Percentiles rank a stretch among this genome's conserved stretches.
Evolutionary conservation across 2,888 invertebrate genomes (phyloP).

Genomic region (Prosopocoilus inquinatus): DNA sequence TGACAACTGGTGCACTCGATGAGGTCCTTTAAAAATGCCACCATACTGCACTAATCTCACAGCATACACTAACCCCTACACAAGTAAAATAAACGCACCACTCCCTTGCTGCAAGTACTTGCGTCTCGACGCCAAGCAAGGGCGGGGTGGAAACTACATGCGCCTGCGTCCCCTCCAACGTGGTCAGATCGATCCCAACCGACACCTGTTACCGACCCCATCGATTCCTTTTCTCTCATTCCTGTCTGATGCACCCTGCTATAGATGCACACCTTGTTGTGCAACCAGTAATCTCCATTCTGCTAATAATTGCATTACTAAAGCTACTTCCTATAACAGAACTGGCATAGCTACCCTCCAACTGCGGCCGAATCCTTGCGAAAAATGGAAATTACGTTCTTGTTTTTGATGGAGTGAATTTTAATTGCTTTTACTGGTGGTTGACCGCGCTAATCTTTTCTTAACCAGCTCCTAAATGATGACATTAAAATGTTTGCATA

Average conservation of each 20-base stretch:
- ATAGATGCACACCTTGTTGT: slow-evolving; percentile 21
- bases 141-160: slow-evolving; percentile 38
- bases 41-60: not conserved
- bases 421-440: too few relatives aligned
- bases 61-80: slow-evolving; percentile 23
- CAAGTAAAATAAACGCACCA: slow-evolving; percentile 39
- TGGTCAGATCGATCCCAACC: slow-evolving; percentile 46
- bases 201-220: slow-evolving; percentile 50
- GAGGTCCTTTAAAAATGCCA: not conserved
- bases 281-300: not conserved
- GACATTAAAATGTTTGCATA: too few relatives aligned
- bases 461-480: too few relatives aligned
- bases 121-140: slow-evolving; percentile 43
- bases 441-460: too few relatives aligned
- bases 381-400: too few relatives aligned
- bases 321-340: too few relatives aligned
- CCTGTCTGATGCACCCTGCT: slow-evolving; percentile 24
- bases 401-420: too few relatives aligned
- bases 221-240: slow-evolving; percentile 33
- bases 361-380: too few relatives aligned
- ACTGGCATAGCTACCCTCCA: too few relatives aligned
- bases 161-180: slow-evolving; percentile 40
- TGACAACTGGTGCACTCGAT: not conserved
- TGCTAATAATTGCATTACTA: too few relatives aligned
- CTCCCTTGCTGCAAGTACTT: slow-evolving; percentile 47